Evolutionary conservation across 2,888 invertebrate species (phyloP).

Genomic region (Scelioninae gen. 1): DNA sequence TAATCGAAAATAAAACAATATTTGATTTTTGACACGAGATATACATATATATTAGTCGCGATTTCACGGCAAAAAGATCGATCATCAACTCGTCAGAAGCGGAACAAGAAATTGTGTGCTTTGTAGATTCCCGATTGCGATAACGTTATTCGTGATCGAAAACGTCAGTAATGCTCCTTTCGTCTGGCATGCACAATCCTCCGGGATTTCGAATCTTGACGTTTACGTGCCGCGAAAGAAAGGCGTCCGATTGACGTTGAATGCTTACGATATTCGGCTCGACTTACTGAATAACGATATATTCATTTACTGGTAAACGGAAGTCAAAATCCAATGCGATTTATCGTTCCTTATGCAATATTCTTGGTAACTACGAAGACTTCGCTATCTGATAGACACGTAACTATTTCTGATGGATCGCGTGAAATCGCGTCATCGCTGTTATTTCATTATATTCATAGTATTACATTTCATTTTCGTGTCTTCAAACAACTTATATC

Average conservation of each 20-base stretch:
- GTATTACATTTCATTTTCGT: background rate
- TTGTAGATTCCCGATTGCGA: constrained; percentile 62
- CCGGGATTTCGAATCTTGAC: constrained; percentile 62
- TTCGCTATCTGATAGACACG: constrained; percentile 2
- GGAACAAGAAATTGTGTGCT: constrained; percentile 63
- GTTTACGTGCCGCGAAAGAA: constrained; percentile 65
- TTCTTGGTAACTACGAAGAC: background rate
- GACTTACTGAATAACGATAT: constrained; percentile 46
- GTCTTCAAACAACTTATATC: background rate
- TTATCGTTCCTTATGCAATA: constrained; percentile 11
- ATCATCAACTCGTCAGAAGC: constrained; percentile 57
- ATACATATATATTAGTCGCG: constrained; percentile 10
- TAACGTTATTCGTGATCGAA: constrained; percentile 68
- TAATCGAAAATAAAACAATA: too few species aligned
- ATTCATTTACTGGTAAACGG: constrained; percentile 54
- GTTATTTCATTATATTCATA: background rate
- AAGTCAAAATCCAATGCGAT: constrained; percentile 40
- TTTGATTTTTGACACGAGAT: background rate
- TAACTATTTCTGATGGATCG: constrained; percentile 14
- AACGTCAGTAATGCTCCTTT: constrained; percentile 65
- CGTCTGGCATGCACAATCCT: constrained; percentile 56
- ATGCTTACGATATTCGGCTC: constrained; percentile 66
- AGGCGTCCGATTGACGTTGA: constrained; percentile 62
- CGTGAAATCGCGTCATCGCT: constrained; percentile 37
- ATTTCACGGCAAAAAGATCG: constrained; percentile 51